A percentile compares a stretch with the other conserved stretches of the same genome.
Conservation (phyloP, 2,113 vertebrate genomes). For the Stictonetta naevosa region DNA sequence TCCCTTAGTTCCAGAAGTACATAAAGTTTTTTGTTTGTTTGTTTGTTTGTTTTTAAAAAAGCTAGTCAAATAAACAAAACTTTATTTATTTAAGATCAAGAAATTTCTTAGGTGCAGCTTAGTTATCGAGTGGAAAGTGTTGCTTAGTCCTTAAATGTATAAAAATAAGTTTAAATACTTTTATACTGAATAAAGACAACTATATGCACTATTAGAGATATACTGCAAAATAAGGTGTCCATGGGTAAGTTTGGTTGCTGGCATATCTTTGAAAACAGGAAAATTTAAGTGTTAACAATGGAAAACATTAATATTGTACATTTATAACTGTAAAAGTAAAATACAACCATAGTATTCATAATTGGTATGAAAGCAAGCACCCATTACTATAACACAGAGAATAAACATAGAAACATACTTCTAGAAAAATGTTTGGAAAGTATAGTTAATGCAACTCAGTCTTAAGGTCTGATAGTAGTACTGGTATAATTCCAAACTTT, state of each 20-base stretch:
- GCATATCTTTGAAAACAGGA: neutral
- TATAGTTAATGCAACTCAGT: neutral
- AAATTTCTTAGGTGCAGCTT: neutral
- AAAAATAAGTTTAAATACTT: neutral
- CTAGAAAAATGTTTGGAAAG: neutral
- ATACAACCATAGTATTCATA: neutral
- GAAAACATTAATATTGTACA: neutral
- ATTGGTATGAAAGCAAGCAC: neutral
- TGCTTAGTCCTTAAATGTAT: neutral
- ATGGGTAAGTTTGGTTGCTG: neutral
- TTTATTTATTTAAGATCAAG: neutral
- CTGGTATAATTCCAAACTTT: neutral
- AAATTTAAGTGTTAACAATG: neutral
- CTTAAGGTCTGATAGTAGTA: neutral
- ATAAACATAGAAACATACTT: neutral
- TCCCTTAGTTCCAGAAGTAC: neutral
- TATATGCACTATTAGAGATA: neutral
- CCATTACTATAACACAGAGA: neutral
- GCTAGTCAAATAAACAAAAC: neutral
- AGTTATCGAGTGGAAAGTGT: neutral
- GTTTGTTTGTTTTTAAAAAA: no score
- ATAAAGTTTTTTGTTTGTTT: no score
- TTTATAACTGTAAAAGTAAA: neutral
- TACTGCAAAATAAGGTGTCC: neutral
- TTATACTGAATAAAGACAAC: neutral